phyloP scores from a whole-genome alignment of 2,113 vertebrate species.

The Phyllostomus hastatus region DNA sequence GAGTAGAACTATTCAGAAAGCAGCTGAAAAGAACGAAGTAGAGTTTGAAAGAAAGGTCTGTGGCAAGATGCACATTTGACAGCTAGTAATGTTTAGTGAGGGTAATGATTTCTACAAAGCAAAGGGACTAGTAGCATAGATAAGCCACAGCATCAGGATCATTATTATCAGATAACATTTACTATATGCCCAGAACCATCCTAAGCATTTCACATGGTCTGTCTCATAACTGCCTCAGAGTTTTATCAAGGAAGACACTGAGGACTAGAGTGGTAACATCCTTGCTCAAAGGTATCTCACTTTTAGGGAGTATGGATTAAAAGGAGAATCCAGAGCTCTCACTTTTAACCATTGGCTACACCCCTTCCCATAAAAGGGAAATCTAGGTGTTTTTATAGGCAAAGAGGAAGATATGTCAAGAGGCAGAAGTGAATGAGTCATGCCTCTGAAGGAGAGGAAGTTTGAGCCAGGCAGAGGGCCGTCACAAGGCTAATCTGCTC shows the following conservation, averaged over 20 bases:
- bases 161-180: not conserved
- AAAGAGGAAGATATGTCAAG: not conserved
- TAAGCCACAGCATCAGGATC: not conserved
- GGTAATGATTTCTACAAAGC: not conserved
- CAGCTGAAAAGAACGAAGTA: not conserved
- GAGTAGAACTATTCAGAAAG: not conserved
- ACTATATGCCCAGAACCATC: not conserved
- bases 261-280: not conserved
- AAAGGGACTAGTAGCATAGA: not conserved
- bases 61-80: not conserved
- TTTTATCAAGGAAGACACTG: not conserved
- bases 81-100: not conserved
- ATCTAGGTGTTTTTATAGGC: not conserved
- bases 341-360: not conserved
- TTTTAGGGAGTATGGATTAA: not conserved
- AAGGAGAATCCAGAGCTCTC: not conserved
- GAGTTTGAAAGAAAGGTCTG: not conserved
- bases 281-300: not conserved
- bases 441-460: not conserved
- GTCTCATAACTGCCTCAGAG: not conserved
- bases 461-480: not conserved
- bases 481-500: not conserved
- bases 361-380: not conserved
- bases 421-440: not conserved
- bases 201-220: not conserved